Percentiles rank a stretch among this genome's conserved stretches.
Evolutionary conservation across 2,113 vertebrate genomes (phyloP).

Genomic region (Elgaria multicarinata): DNA sequence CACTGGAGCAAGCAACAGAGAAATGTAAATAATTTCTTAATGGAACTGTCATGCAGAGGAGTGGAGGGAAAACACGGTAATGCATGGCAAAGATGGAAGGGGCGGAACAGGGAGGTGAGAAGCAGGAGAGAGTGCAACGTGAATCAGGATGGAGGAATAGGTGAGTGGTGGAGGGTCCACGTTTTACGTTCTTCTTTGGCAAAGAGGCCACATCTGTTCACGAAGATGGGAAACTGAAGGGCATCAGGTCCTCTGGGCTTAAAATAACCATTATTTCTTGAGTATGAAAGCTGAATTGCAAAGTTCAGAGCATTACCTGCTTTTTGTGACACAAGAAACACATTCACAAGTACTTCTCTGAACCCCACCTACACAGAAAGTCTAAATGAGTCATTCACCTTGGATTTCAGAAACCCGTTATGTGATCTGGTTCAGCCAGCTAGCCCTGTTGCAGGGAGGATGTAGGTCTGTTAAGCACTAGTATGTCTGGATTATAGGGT

Average conservation of each 20-base stretch:
- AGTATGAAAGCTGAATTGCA: background rate
- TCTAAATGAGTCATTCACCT: too few relatives aligned
- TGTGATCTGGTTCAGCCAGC: background rate
- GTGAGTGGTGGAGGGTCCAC: too few relatives aligned
- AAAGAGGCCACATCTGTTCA: background rate
- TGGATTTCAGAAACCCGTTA: too few relatives aligned
- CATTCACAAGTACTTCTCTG: background rate
- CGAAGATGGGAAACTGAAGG: background rate
- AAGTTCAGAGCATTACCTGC: background rate
- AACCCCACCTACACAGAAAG: background rate
- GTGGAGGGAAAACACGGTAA: too few relatives aligned
- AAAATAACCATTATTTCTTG: background rate
- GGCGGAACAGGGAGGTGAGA: background rate
- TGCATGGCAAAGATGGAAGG: background rate
- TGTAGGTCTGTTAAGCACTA: too few relatives aligned
- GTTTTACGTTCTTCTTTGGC: too few relatives aligned
- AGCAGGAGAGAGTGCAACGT: background rate
- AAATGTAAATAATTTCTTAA: constrained; percentile 55
- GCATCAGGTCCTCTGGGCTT: background rate
- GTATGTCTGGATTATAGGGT: too few relatives aligned
- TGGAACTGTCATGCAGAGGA: background rate
- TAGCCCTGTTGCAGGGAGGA: too few relatives aligned
- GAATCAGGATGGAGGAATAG: background rate
- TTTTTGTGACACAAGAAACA: background rate
- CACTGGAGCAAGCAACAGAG: constrained; percentile 39